Percentiles rank a stretch among this genome's conserved stretches.
Conservation (phyloP, 2,113 vertebrate species). For the Halcyon senegalensis region DNA sequence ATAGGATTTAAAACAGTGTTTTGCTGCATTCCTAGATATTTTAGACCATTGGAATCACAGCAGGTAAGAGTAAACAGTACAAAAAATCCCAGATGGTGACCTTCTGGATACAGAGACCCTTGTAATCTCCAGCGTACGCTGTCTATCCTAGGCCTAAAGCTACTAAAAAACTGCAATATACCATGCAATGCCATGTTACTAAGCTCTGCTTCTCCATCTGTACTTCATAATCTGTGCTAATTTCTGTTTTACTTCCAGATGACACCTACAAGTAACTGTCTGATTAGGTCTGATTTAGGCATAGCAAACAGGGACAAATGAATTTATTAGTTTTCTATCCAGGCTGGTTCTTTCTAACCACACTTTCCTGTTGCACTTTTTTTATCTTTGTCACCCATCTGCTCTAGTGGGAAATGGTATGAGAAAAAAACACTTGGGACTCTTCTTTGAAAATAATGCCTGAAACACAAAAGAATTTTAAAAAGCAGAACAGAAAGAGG, state of each 20-base stretch:
- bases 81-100: background rate
- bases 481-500: background rate
- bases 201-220: background rate
- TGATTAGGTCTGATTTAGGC: background rate
- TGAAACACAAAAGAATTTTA: background rate
- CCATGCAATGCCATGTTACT: fast-evolving
- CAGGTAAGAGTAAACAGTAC: background rate
- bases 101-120: background rate
- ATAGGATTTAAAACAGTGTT: background rate
- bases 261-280: background rate
- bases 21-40: background rate
- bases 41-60: background rate
- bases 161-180: background rate
- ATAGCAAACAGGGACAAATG: background rate
- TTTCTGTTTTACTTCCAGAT: background rate
- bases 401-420: background rate
- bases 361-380: background rate
- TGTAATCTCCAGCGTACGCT: background rate
- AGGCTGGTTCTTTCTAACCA: background rate
- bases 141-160: background rate
- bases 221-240: background rate
- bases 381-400: background rate
- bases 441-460: background rate
- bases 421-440: background rate
- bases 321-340: background rate